A percentile compares a stretch with the other conserved stretches of the same genome.
Evolutionary conservation across 2,888 invertebrate genomes (phyloP).

Genomic region (Habrosyne pyritoides): DNA sequence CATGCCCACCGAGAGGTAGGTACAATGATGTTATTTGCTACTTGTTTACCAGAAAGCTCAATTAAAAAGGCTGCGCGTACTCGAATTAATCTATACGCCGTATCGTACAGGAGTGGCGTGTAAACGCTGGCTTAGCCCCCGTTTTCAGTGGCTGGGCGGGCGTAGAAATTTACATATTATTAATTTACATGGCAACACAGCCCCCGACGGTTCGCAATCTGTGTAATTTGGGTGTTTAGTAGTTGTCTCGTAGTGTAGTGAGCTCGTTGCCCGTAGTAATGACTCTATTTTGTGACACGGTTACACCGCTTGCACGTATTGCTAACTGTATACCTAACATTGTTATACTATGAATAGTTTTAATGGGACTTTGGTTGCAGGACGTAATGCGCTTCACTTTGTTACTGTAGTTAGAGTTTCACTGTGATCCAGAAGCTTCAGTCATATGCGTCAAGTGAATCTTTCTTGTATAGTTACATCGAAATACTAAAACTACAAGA

Average conservation of each 20-base stretch:
- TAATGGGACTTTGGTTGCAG: neutral
- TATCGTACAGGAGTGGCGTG: slow-evolving; percentile 47
- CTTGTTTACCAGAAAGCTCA: slow-evolving; percentile 33
- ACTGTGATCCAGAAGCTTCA: neutral
- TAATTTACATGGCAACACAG: slow-evolving; percentile 73
- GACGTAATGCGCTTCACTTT: neutral
- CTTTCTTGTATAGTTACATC: too few species aligned
- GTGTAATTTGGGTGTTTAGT: slow-evolving; percentile 75
- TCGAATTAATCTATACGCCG: slow-evolving; percentile 48
- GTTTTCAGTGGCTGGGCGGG: slow-evolving; percentile 44
- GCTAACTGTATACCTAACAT: neutral
- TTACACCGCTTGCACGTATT: slow-evolving; percentile 16
- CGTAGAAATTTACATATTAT: slow-evolving; percentile 79
- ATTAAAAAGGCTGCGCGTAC: slow-evolving; percentile 41
- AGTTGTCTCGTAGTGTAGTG: slow-evolving; percentile 42
- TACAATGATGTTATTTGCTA: slow-evolving; percentile 10
- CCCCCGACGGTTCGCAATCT: slow-evolving; percentile 66
- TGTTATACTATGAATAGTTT: neutral
- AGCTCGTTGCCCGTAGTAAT: slow-evolving; percentile 27
- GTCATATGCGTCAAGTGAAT: neutral
- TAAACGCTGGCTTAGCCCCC: slow-evolving; percentile 54
- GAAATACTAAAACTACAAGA: too few species aligned
- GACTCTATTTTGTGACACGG: slow-evolving; percentile 36
- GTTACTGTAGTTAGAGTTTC: neutral
- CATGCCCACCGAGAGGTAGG: neutral